Base-by-base conservation (phyloP, 2,888 invertebrate genomes). In the Chaitophorus viminalis region DNA sequence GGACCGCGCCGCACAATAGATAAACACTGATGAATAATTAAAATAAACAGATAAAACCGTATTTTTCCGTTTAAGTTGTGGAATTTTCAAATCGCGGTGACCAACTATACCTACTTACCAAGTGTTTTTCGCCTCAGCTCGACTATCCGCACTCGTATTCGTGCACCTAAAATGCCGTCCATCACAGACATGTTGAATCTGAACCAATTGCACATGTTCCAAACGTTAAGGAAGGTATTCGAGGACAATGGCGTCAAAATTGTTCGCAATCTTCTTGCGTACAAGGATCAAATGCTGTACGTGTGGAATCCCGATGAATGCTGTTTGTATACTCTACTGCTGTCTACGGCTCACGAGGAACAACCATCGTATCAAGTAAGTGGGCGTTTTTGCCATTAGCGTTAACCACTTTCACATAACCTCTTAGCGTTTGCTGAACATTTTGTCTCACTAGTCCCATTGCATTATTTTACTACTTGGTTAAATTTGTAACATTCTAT, bases 211-310 rank as follows among this genome's bases (percentile, higher is more conserved):
- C n/a, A 65, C 3, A 65, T 81, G 72, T 87, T 87, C 46, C 74
- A 87, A 33, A 74, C 52, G 1, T 75, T 87, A 11, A 87, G 60
- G 31, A 74, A 60, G 33, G 3, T 72, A n/a, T 81, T 87, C 5
- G 87, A 87, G 72, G 74, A 31, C 1, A 60, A 74, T 9, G 74
- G 65, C 1, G 0, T 74, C 14, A 81, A 75, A 11, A 11, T 4
- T 1, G n/a, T 87, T 31, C 68, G 79, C 29, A 86, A 89, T 82
- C 76, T 90, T 9, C 81, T 95, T 52, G 93, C 93, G 90, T 93
- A 94, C 85, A 93, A 93, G 89, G 94, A 95, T 90, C 94, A 94
- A 91, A 93, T 94, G 90, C 91, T 95, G 88, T 95, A 94, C 90
- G 92, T 94, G 90, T 95, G 95, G 95, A 93, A 94, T 90, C 92